Conservation (phyloP, 2,113 vertebrate genomes). For the Corvus moneduloides region DNA sequence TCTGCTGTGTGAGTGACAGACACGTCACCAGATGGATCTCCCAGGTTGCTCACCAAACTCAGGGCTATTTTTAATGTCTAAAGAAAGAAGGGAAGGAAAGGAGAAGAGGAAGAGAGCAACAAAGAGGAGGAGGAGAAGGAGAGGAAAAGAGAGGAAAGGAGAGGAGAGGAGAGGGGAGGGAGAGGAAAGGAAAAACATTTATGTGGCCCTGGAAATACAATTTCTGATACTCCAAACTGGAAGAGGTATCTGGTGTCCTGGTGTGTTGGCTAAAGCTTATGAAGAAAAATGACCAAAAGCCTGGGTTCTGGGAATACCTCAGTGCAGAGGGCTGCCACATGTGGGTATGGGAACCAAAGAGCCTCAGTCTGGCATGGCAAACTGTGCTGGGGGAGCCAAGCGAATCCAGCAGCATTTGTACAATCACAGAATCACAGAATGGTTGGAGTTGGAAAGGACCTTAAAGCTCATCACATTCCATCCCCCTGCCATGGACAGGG, state of each 20-base stretch:
- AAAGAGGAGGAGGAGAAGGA: neutral
- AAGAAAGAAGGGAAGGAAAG: neutral
- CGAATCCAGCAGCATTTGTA: neutral
- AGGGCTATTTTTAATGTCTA: conserved; percentile 93
- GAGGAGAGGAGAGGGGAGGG: neutral
- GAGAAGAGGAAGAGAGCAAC: neutral
- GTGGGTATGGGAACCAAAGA: neutral
- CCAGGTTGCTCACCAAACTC: conserved; percentile 85
- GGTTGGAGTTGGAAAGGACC: neutral
- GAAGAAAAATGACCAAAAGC: neutral
- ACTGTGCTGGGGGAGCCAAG: neutral
- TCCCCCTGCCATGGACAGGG: neutral
- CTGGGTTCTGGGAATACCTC: neutral
- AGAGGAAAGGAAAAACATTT: neutral
- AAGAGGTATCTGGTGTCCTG: neutral
- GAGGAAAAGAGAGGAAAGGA: neutral
- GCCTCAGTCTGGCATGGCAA: neutral
- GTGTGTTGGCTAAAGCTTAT: neutral
- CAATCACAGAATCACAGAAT: neutral
- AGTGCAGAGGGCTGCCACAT: neutral
- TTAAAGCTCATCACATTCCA: neutral
- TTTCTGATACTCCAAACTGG: neutral
- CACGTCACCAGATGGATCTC: conserved; percentile 85
- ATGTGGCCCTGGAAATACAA: neutral
- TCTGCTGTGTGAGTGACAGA: conserved; percentile 78